A percentile compares a stretch with the other conserved stretches of the same genome.
phyloP scores from a whole-genome alignment of 1,140 invertebrate species.

The Arctopsyche grandis region DNA sequence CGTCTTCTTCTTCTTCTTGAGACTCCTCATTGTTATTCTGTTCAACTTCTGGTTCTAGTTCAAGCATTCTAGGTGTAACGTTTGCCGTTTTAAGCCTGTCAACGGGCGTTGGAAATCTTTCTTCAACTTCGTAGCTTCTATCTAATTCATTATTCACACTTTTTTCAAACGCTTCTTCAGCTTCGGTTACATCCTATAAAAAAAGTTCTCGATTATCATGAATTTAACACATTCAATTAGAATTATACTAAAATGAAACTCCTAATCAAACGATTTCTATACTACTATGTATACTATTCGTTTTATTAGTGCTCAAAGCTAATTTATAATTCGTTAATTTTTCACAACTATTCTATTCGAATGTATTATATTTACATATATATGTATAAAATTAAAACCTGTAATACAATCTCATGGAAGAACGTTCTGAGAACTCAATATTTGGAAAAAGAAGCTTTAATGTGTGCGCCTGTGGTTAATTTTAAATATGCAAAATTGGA shows the following conservation, averaged over 20 bases:
- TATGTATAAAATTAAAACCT: no score
- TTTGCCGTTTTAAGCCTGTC: constrained; percentile 10
- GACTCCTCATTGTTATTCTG: constrained; percentile 35
- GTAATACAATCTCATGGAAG: background rate
- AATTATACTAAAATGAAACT: background rate
- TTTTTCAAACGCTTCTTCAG: constrained; percentile 29
- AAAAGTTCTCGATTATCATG: constrained; percentile 27
- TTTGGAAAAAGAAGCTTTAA: background rate
- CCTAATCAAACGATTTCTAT: background rate
- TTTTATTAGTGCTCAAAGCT: background rate
- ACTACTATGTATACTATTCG: background rate
- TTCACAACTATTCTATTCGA: background rate
- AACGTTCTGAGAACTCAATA: background rate
- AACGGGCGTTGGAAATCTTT: constrained; percentile 4
- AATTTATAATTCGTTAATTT: background rate
- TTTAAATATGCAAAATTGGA: background rate
- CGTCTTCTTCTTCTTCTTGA: constrained; percentile 45
- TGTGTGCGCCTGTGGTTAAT: background rate
- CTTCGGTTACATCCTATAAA: constrained; percentile 39
- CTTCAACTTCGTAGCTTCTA: constrained; percentile 27
- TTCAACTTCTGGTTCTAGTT: background rate
- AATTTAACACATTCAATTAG: background rate
- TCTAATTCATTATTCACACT: constrained; percentile 20
- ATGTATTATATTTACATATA: no score
- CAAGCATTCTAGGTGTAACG: background rate